Base-by-base conservation (phyloP, 1,140 invertebrate species). In the Drosophila sucinea region DNA sequence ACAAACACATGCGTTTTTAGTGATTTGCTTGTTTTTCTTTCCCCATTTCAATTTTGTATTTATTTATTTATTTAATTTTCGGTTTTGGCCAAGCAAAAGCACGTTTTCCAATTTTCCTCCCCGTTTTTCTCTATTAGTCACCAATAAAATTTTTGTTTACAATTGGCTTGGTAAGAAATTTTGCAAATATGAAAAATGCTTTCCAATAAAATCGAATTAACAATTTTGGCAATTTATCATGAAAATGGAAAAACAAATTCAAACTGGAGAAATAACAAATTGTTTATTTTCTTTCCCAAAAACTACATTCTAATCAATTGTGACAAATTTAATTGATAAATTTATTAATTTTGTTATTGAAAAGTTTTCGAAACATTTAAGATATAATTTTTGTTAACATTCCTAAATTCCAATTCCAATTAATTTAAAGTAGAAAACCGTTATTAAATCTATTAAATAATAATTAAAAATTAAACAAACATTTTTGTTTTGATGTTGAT, bases 61-160 rank as follows among this genome's bases (percentile, higher is more conserved):
- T 73, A 77, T 70, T 47, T 61, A 71, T 77, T 77, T 78, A 71
- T 68, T 75, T 76, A 67, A 78, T 78, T 67, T 78, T 63, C 54
- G 58, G 62, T 78, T 67, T 61, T 61, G 60, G 30, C 56, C 32
- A 17, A 58, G 10, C 32, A 29, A 51, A 27, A 58, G 56, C 56
- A 58, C 56, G 56, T 58, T 58, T 58, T 58, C 62, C 40, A 56
- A 58, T 73, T 57, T 47, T 1, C 33, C 8, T 0, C 5, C 44
- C 44, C 44, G 7, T 27, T 51, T 51, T 27, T 51, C 44, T 73
- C 51, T 63, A 35, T 69, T 69, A 40, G 56, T 58, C 56, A 58
- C 29, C 56, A 32, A 38, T 7, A 58, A 58, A 7, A 32, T 38
- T 58, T 58, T 35, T 58, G 32, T 58, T 58, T 58, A 35, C 56